Evolutionary conservation across 2,888 invertebrate genomes (phyloP).

Genomic region (Lomographa bimaculata): DNA sequence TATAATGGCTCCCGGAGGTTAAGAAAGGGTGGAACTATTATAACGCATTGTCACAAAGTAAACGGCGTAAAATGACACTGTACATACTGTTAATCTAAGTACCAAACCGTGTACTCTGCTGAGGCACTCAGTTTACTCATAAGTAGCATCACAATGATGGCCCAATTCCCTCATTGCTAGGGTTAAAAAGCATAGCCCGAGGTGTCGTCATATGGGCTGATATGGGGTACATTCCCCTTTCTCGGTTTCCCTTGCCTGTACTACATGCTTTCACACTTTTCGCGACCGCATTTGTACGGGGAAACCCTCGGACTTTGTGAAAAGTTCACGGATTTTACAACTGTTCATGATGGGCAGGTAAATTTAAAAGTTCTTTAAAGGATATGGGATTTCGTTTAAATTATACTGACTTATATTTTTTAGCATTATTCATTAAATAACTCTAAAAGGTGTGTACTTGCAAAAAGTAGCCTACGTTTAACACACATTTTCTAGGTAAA

Average conservation of each 20-base stretch:
- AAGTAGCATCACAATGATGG: slow-evolving; percentile 37
- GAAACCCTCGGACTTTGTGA: slow-evolving; percentile 46
- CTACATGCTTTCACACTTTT: slow-evolving; percentile 76
- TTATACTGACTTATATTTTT: no score
- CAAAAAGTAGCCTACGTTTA: no score
- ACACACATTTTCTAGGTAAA: no score
- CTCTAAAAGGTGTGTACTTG: no score
- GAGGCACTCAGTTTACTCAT: slow-evolving; percentile 23
- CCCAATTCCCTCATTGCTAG: slow-evolving; percentile 55
- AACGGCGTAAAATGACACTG: no score
- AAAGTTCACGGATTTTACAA: slow-evolving; percentile 51
- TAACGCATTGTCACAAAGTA: no score
- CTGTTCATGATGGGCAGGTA: slow-evolving; percentile 36
- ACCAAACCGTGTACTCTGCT: no score
- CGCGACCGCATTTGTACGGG: slow-evolving; percentile 48
- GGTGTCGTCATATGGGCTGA: slow-evolving; percentile 61
- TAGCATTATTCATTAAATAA: no score
- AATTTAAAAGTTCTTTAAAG: slow-evolving; percentile 15
- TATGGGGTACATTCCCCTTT: slow-evolving; percentile 61
- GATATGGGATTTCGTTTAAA: no score
- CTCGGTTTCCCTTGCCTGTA: slow-evolving; percentile 51
- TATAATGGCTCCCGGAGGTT: no score
- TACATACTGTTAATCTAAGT: no score
- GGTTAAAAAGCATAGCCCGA: slow-evolving; percentile 57
- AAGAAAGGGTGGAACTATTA: no score